These are phyloP conservation scores for Xenus cinereus DNA, from an alignment of 2,113 vertebrate genomes.

Conservation along the genomic window DNA sequence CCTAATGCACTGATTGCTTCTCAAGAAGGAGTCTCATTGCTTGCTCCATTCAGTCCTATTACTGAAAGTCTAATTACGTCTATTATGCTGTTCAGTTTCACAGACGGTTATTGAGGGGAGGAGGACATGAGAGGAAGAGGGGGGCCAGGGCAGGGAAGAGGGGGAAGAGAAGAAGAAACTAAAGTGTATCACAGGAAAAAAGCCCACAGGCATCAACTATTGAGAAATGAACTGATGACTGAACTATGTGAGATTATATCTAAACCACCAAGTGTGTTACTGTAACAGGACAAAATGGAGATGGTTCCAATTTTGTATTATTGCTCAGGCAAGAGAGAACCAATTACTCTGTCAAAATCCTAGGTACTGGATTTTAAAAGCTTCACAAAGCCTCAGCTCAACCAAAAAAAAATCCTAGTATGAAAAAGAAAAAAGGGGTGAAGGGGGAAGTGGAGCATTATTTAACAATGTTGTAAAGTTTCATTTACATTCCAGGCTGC, in stretches of 20 bases:
- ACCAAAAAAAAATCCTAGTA: slow-evolving; percentile 26
- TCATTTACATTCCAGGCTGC: slow-evolving; percentile 48
- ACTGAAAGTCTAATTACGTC: slow-evolving; percentile 77
- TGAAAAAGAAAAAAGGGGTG: background rate
- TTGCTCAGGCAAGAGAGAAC: slow-evolving; percentile 68
- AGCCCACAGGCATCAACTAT: background rate
- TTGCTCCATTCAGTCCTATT: slow-evolving; percentile 68
- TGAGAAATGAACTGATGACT: slow-evolving; percentile 61
- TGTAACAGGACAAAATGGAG: slow-evolving; percentile 72
- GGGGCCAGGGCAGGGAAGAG: background rate
- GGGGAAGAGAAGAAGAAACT: background rate
- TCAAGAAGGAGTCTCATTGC: slow-evolving; percentile 68
- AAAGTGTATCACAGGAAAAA: background rate
- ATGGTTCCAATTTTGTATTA: slow-evolving; percentile 66
- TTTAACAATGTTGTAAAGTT: slow-evolving; percentile 28
- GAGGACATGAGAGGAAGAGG: background rate
- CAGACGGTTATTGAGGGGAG: slow-evolving; percentile 6
- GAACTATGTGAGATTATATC: slow-evolving; percentile 64
- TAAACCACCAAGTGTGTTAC: slow-evolving; percentile 60
- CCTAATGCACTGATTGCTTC: slow-evolving; percentile 75
- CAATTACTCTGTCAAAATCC: slow-evolving; percentile 68
- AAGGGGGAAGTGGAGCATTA: background rate
- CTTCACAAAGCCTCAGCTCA: slow-evolving; percentile 44
- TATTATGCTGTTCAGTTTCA: slow-evolving; percentile 75
- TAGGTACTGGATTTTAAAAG: slow-evolving; percentile 44